These are phyloP conservation scores for Phalera bucephala DNA, from an alignment of 2,888 invertebrate species.

Conservation along the genomic window DNA sequence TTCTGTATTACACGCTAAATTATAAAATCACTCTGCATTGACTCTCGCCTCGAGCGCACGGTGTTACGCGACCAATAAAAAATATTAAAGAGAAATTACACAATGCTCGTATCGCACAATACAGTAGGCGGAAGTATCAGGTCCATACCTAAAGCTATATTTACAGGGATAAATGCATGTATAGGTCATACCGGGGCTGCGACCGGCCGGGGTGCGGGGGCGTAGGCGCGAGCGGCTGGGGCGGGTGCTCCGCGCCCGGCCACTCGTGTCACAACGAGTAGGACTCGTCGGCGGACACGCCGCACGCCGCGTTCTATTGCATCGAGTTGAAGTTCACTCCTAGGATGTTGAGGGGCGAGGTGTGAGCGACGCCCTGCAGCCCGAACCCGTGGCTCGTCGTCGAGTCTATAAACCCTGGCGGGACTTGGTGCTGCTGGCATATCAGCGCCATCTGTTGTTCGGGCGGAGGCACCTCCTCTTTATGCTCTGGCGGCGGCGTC, in stretches of 20 bases:
- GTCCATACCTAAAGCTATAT: slow-evolving; percentile 25
- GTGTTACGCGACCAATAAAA: background rate
- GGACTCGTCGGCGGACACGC: slow-evolving; percentile 48
- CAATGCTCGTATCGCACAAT: background rate
- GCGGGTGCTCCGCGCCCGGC: slow-evolving; percentile 43
- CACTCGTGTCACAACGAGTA: slow-evolving; percentile 72
- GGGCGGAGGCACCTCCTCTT: slow-evolving; percentile 56
- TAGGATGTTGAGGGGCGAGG: slow-evolving; percentile 87
- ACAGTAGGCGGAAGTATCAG: background rate
- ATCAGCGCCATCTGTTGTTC: slow-evolving; percentile 80
- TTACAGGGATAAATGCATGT: slow-evolving; percentile 54
- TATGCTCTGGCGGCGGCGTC: slow-evolving; percentile 83
- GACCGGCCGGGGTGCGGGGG: slow-evolving; percentile 21
- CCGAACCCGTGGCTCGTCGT: slow-evolving; percentile 86
- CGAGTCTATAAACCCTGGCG: slow-evolving; percentile 87
- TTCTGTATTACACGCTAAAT: background rate
- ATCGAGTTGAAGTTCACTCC: slow-evolving; percentile 90
- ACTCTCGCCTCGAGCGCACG: background rate
- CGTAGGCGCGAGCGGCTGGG: slow-evolving; percentile 24
- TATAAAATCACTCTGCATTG: background rate
- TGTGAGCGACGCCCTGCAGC: slow-evolving; percentile 84
- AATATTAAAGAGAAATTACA: background rate
- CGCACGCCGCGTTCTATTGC: slow-evolving; percentile 83
- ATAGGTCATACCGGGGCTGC: slow-evolving; percentile 41
- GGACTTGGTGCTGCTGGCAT: slow-evolving; percentile 86